Percentiles rank a stretch among this genome's conserved stretches.
Conservation (phyloP, 2,888 invertebrate species). For the Drosophila phalerata region DNA sequence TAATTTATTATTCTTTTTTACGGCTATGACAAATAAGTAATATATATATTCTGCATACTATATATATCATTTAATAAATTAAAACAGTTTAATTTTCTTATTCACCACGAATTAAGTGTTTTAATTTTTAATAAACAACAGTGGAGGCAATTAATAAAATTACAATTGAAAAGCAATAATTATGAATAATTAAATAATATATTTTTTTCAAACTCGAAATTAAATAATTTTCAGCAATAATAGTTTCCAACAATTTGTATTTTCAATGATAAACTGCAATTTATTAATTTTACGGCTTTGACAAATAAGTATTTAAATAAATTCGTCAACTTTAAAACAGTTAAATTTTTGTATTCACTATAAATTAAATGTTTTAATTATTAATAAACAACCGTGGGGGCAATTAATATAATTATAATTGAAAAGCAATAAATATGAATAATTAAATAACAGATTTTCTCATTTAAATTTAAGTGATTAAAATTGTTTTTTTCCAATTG, state of each 20-base stretch:
- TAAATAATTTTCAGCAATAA: no score
- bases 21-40: no score
- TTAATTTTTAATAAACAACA: background rate
- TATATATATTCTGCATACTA: no score
- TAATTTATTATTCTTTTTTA: no score
- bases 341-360: background rate
- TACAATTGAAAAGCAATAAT: background rate
- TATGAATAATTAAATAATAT: background rate
- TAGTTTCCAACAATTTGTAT: no score
- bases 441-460: background rate
- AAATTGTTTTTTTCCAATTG: background rate
- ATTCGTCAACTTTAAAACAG: background rate
- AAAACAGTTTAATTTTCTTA: background rate
- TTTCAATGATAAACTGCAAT: no score
- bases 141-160: background rate
- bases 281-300: no score
- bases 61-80: background rate
- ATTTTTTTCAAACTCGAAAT: no score
- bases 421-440: conserved; percentile 2
- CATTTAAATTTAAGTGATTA: conserved; percentile 8
- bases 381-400: background rate
- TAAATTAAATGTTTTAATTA: background rate
- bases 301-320: background rate
- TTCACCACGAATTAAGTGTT: background rate
- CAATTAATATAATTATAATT: background rate